These are phyloP conservation scores for Pristiophorus japonicus DNA, from an alignment of 2,113 vertebrate genomes.

Conservation along the genomic window DNA sequence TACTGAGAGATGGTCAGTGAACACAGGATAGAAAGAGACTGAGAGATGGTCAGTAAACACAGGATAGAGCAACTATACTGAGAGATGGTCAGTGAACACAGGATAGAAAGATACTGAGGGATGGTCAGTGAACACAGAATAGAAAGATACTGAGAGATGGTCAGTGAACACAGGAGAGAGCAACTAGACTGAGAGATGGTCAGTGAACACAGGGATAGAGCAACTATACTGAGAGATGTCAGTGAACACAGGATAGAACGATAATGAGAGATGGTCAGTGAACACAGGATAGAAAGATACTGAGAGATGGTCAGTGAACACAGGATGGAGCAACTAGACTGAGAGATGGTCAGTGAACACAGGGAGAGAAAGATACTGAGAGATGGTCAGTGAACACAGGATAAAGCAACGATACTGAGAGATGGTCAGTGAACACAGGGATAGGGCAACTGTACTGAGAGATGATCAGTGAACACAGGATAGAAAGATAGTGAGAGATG, in stretches of 20 bases:
- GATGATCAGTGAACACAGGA: no score
- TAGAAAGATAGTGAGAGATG: neutral
- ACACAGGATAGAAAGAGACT: neutral
- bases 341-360: neutral
- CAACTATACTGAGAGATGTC: no score
- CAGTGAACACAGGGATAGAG: neutral
- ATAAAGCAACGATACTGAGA: neutral
- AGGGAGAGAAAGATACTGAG: neutral
- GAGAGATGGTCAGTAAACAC: neutral
- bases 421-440: no score
- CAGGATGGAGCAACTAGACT: neutral
- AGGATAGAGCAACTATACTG: neutral
- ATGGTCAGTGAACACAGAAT: no score
- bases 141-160: neutral
- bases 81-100: neutral
- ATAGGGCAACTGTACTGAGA: neutral
- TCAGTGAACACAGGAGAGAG: neutral
- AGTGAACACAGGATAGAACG: neutral
- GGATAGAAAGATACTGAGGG: neutral
- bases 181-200: neutral
- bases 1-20: neutral
- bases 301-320: neutral
- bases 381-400: neutral
- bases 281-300: neutral
- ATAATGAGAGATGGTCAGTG: neutral